Base-by-base conservation (phyloP, 1,140 invertebrate genomes). In the Drosophila hydei region DNA sequence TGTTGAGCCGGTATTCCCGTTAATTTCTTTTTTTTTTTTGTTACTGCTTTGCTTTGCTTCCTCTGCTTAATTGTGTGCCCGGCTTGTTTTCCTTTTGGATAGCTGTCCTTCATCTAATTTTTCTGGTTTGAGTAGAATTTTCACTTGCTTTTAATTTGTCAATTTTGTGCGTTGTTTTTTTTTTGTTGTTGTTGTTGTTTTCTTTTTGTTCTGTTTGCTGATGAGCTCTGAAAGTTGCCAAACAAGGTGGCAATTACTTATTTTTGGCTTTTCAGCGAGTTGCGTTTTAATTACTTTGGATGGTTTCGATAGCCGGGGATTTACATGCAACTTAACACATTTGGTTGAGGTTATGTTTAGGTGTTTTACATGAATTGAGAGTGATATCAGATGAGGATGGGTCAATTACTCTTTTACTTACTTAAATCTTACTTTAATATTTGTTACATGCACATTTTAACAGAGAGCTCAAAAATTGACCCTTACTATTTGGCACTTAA, bases 161-260 rank as follows among this genome's bases (percentile, higher is more conserved):
- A 89, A 77, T 89, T 88, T 62, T 48, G 51, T 75, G 62, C 62
- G 59, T 59, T 63, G 45, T 38, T 23, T 45, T 45, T 25, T 40
- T 36, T 48, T 38, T 48, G 19, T 25, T 45, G 42, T 33, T 18
- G 27, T 25, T 40, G 52, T 38, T n/a, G n/a, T n/a, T n/a, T n/a
- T n/a, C n/a, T 19, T 48, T 33, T 60, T 47, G 55, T 59, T 52
- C 18, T 65, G 74, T 77, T 87, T 87, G 54, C 67, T 87, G 77
- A 78, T 77, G 83, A 88, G 72, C 72, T 75, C 52, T 21, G 45
- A 75, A 67, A 77, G 70, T 83, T 76, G 65, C 70, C 51, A 50
- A 74, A 88, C 78, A 89, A 83, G 84, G 84, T 88, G 79, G 78
- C 75, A 88, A 88, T 88, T 88, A 83, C 83, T 83, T 83, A 88